Percentiles rank a stretch among this genome's conserved stretches.
Conservation (phyloP, 2,797 vertebrate genomes). For the Botia almorhae region DNA sequence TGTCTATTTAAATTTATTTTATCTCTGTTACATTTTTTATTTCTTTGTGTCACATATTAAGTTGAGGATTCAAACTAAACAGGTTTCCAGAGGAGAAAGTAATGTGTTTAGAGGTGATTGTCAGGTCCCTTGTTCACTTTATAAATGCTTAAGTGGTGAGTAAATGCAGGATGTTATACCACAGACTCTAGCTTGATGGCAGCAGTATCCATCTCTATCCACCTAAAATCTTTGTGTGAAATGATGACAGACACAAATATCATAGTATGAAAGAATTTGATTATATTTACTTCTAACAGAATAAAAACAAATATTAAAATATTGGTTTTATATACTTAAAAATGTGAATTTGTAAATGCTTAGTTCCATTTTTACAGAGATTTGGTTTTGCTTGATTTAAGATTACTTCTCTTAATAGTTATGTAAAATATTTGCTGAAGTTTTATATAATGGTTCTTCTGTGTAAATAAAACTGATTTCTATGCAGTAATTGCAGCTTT, state of each 20-base stretch:
- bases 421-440: neutral
- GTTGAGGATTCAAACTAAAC: neutral
- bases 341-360: conserved; percentile 2
- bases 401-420: neutral
- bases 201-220: conserved; percentile 62
- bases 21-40: too few species aligned
- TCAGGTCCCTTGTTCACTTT: neutral
- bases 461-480: neutral
- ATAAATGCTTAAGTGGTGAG: neutral
- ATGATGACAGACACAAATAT: neutral
- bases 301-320: neutral
- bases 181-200: conserved; percentile 56
- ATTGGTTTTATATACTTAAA: neutral
- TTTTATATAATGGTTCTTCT: neutral
- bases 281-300: neutral
- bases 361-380: conserved; percentile 1
- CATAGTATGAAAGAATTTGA: conserved; percentile 14
- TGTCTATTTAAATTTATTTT: neutral
- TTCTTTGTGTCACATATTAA: neutral
- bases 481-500: conserved; percentile 2
- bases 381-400: neutral
- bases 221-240: neutral
- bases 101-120: neutral
- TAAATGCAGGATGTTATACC: conserved; percentile 44
- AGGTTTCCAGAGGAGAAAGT: neutral